Percentiles rank a stretch among this genome's conserved stretches.
Evolutionary conservation across 2,797 vertebrate genomes (phyloP).

Genomic region (Karalla daura): DNA sequence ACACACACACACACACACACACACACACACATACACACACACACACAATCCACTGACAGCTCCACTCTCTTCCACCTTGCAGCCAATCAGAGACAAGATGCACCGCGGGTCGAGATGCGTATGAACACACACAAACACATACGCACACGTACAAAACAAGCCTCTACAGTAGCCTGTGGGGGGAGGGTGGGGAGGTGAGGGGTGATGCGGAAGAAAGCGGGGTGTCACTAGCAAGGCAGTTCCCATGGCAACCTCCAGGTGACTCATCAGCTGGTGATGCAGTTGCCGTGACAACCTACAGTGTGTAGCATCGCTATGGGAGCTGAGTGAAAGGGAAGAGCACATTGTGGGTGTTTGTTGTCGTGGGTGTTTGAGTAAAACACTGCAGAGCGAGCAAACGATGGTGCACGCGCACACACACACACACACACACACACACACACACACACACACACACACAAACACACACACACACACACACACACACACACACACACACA

Average conservation of each 20-base stretch:
- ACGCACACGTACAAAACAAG: constrained; percentile 21
- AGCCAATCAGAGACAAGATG: constrained; percentile 42
- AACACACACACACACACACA: too few species aligned
- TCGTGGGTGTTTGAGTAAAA: constrained; percentile 48
- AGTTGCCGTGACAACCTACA: constrained; percentile 82
- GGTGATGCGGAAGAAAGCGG: background rate
- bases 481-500: too few species aligned
- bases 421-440: background rate
- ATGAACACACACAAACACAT: constrained; percentile 12
- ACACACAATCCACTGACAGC: constrained; percentile 6
- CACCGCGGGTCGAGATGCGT: constrained; percentile 20
- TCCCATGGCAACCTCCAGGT: constrained; percentile 83
- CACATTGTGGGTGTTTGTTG: constrained; percentile 59
- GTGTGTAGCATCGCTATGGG: constrained; percentile 70
- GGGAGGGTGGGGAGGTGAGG: background rate
- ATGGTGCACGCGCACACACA: background rate
- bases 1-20: constrained; percentile 11
- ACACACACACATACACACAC: background rate
- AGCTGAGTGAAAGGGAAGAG: constrained; percentile 42
- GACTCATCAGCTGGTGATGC: constrained; percentile 77
- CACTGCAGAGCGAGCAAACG: constrained; percentile 41
- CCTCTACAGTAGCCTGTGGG: constrained; percentile 35
- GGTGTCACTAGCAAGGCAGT: constrained; percentile 71
- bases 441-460: too few species aligned
- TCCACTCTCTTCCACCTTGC: constrained; percentile 20